A percentile compares a stretch with the other conserved stretches of the same genome.
These are phyloP conservation scores for Bruchidius siliquastri DNA, from an alignment of 2,888 invertebrate genomes.

Conservation along the genomic window DNA sequence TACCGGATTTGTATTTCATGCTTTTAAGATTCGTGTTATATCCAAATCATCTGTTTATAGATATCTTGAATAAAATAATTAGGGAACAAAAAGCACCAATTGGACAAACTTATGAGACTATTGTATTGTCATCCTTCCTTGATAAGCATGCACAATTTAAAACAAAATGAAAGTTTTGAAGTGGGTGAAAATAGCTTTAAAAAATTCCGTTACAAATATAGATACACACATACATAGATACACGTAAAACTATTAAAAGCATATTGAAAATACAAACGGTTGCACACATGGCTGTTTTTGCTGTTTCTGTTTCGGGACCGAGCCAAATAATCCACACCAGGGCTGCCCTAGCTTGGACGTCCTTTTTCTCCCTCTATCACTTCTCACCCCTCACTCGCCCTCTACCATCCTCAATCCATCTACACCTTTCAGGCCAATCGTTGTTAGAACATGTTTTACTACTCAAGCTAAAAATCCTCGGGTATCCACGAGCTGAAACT, in stretches of 20 bases:
- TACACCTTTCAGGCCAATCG: constrained; percentile 27
- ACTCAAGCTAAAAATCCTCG: constrained; percentile 28
- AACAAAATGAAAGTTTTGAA: too few relatives aligned
- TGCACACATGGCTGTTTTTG: neutral
- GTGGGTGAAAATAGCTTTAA: too few relatives aligned
- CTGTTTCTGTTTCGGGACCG: neutral
- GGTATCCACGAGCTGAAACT: constrained; percentile 4
- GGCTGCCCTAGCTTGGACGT: neutral
- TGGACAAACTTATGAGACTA: too few relatives aligned
- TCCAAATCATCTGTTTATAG: too few relatives aligned
- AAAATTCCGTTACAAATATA: too few relatives aligned
- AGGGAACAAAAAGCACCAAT: too few relatives aligned
- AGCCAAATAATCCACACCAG: neutral
- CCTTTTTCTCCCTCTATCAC: neutral
- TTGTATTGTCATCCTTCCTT: too few relatives aligned
- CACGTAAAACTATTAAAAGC: neutral
- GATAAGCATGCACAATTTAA: too few relatives aligned
- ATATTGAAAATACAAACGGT: neutral
- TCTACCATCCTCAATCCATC: constrained; percentile 9
- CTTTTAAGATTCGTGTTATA: too few relatives aligned
- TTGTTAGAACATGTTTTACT: constrained; percentile 33
- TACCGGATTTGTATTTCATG: too few relatives aligned
- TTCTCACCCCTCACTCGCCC: neutral
- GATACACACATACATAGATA: too few relatives aligned
- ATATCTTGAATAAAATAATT: too few relatives aligned